phyloP scores from a whole-genome alignment of 92 coral and sea anemone genomes.

The Zoanthus gigantus region DNA sequence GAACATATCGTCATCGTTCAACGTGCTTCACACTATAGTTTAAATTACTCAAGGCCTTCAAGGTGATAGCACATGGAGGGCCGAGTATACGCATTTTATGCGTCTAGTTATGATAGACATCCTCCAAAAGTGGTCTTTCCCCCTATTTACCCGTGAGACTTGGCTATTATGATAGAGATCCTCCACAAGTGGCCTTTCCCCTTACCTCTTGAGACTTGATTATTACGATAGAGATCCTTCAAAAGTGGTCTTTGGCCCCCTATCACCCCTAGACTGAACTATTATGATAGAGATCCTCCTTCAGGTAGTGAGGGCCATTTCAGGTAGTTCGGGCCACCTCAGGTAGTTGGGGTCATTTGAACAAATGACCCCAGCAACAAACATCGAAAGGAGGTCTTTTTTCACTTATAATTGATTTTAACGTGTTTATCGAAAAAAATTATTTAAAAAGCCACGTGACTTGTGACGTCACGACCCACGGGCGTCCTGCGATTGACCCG shows the following conservation, averaged over 20 bases:
- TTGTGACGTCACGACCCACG: constrained; percentile 8
- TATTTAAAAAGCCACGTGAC: constrained; percentile 4
- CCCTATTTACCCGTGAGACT: constrained; percentile 6
- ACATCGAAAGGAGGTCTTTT: constrained; percentile 5
- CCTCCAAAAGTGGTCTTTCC: constrained; percentile 6
- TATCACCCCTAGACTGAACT: constrained; percentile 6
- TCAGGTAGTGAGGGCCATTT: constrained; percentile 6
- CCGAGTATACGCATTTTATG: constrained; percentile 5
- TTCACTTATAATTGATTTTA: constrained; percentile 1
- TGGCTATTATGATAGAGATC: constrained; percentile 1
- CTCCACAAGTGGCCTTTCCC: constrained; percentile 8
- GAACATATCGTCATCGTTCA: constrained; percentile 5
- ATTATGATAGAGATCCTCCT: constrained; percentile 4
- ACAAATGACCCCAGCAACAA: constrained; percentile 6
- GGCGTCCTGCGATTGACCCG: constrained; percentile 9
- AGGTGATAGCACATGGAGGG: constrained; percentile 7
- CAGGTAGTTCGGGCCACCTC: constrained; percentile 5
- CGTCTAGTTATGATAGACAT: constrained; percentile 4
- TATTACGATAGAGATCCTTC: constrained; percentile 4
- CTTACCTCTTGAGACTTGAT: constrained; percentile 5
- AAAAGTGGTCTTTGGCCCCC: constrained; percentile 7
- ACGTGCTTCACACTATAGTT: constrained; percentile 5
- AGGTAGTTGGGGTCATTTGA: constrained; percentile 6
- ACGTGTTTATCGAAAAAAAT: constrained; percentile 2
- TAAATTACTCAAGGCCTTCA: constrained; percentile 4